Evolutionary conservation across 2,888 invertebrate species (phyloP).

Genomic region (Agonum fuliginosum): DNA sequence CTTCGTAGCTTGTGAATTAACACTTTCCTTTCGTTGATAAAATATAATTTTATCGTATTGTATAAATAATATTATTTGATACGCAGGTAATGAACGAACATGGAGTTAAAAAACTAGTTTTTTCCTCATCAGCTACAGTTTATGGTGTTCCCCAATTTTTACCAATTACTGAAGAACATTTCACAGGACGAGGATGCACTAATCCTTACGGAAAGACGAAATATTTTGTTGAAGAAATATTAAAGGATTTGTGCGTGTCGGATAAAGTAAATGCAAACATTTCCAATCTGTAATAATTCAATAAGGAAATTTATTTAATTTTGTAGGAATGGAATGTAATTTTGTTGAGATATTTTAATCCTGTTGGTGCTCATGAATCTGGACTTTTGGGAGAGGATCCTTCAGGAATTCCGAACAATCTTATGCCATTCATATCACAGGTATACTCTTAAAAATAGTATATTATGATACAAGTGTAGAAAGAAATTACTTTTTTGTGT

Average conservation of each 20-base stretch:
- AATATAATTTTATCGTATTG: not conserved
- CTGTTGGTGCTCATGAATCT: slow-evolving; percentile 93
- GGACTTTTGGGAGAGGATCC: slow-evolving; percentile 96
- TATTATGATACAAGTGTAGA: too few relatives aligned
- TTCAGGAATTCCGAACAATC: slow-evolving; percentile 91
- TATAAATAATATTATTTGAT: not conserved
- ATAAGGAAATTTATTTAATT: slow-evolving; percentile 57
- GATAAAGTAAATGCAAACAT: slow-evolving; percentile 78
- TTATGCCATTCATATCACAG: slow-evolving; percentile 95
- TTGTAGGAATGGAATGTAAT: slow-evolving; percentile 85
- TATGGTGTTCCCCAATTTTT: slow-evolving; percentile 91
- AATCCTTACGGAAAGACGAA: slow-evolving; percentile 97
- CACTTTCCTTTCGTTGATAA: too few relatives aligned
- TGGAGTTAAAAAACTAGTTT: slow-evolving; percentile 85
- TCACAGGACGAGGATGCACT: slow-evolving; percentile 88
- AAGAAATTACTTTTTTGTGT: too few relatives aligned
- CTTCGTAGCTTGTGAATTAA: too few relatives aligned
- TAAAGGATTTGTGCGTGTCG: slow-evolving; percentile 88
- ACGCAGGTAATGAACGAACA: slow-evolving; percentile 84
- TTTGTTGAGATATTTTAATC: slow-evolving; percentile 95
- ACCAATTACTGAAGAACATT: slow-evolving; percentile 89
- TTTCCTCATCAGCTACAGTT: slow-evolving; percentile 94
- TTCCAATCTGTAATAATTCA: too few relatives aligned
- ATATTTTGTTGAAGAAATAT: slow-evolving; percentile 94
- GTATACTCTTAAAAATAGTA: slow-evolving; percentile 67